Percentiles rank a stretch among this genome's conserved stretches.
Evolutionary conservation across 2,797 vertebrate genomes (phyloP).

Genomic region (Siniperca undulata): DNA sequence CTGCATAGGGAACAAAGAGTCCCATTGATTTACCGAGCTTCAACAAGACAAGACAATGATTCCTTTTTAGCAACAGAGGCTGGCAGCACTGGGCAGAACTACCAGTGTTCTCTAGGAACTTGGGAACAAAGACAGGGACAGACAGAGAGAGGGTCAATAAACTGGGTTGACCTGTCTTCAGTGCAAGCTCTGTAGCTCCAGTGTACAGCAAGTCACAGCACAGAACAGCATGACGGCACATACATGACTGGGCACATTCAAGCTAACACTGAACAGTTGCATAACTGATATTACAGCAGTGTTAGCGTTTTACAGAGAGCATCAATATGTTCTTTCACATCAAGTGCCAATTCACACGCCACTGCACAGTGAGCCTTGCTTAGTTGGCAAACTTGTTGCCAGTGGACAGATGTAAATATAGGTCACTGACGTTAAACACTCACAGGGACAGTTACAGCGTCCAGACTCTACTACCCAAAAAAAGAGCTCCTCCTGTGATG

Average conservation of each 20-base stretch:
- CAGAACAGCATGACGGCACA: conserved; percentile 23
- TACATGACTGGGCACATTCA: conserved; percentile 67
- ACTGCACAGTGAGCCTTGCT: conserved; percentile 32
- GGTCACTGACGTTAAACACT: conserved; percentile 49
- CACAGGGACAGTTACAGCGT: conserved; percentile 23
- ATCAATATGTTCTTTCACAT: conserved; percentile 62
- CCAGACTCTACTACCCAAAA: conserved; percentile 36
- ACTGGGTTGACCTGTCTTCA: conserved; percentile 69
- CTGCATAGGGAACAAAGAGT: conserved; percentile 75
- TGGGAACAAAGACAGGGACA: conserved; percentile 72
- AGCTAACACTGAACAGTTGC: conserved; percentile 4
- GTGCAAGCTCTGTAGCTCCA: conserved; percentile 44
- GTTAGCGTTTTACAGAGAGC: conserved; percentile 35
- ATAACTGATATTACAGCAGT: conserved; percentile 55
- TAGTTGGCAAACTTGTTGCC: conserved; percentile 38
- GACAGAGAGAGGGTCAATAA: conserved; percentile 74
- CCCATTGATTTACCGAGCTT: conserved; percentile 74
- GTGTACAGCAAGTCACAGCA: conserved; percentile 28
- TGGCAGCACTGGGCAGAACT: conserved; percentile 76
- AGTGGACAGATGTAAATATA: conserved; percentile 65
- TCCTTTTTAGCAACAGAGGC: conserved; percentile 77
- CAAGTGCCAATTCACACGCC: conserved; percentile 43
- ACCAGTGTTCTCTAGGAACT: conserved; percentile 77
- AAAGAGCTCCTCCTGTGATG: conserved; percentile 40
- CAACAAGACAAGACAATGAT: conserved; percentile 80